Evolutionary conservation across 2,113 vertebrate genomes (phyloP).

Genomic region (Coturnix japonica): DNA sequence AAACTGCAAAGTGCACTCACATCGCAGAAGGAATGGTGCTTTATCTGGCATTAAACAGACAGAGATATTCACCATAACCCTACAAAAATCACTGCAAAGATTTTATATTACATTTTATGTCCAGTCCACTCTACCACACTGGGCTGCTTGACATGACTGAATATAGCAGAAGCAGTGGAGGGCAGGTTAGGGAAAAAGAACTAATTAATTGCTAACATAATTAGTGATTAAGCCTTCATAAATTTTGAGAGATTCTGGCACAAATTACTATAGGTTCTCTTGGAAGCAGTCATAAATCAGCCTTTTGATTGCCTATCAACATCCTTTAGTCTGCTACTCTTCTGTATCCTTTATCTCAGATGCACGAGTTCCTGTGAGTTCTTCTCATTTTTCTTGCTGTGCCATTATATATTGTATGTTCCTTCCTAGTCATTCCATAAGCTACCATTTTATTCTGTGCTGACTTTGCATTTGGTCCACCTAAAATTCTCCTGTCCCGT

Average conservation of each 20-base stretch:
- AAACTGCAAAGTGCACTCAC: constrained; percentile 21
- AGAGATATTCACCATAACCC: neutral
- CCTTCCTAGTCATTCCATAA: neutral
- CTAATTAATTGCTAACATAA: neutral
- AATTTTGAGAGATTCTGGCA: neutral
- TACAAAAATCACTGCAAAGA: neutral
- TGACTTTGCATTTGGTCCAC: neutral
- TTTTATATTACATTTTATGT: neutral
- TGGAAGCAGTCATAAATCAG: neutral
- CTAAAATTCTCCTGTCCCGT: neutral
- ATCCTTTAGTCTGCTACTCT: neutral
- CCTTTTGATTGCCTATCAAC: neutral
- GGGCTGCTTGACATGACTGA: neutral
- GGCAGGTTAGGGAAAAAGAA: neutral
- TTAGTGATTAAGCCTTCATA: neutral
- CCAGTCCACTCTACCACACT: neutral
- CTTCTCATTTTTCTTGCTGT: neutral
- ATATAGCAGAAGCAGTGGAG: neutral
- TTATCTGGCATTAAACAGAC: constrained; percentile 16
- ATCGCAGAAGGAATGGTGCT: neutral
- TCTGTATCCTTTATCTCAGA: neutral
- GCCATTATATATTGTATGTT: neutral
- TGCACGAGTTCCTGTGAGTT: neutral
- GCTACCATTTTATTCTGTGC: neutral
- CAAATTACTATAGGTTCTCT: neutral